Conservation (phyloP, 2,797 vertebrate genomes). For the Betta splendens region DNA sequence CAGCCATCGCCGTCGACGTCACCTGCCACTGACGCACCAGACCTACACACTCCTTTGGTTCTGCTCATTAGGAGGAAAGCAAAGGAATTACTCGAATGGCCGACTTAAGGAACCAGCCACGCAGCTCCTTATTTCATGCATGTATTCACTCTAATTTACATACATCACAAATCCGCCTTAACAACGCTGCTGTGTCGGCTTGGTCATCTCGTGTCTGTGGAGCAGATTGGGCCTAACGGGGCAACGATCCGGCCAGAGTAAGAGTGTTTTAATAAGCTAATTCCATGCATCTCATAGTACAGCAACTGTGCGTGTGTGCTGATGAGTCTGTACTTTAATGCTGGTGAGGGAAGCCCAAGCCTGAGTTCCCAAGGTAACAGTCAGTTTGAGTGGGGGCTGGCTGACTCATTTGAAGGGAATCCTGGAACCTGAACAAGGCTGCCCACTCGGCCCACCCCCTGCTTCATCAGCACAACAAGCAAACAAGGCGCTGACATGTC, state of each 20-base stretch:
- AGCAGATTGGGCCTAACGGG: conserved; percentile 71
- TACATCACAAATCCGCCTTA: conserved; percentile 64
- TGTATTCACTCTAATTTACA: conserved; percentile 73
- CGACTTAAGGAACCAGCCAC: conserved; percentile 72
- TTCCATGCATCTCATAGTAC: conserved; percentile 50
- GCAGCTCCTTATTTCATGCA: conserved; percentile 68
- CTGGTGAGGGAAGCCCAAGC: conserved; percentile 82
- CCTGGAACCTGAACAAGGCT: conserved; percentile 84
- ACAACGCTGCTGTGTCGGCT: conserved; percentile 52
- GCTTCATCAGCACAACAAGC: conserved; percentile 82
- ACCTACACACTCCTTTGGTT: conserved; percentile 52
- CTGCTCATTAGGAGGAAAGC: conserved; percentile 65
- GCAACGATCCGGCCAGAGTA: conserved; percentile 41
- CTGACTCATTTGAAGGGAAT: conserved; percentile 89
- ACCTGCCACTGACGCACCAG: conserved; percentile 55
- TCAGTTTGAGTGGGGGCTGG: conserved; percentile 80
- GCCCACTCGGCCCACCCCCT: conserved; percentile 85
- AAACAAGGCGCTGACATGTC: conserved; percentile 82
- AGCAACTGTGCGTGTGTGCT: conserved; percentile 50
- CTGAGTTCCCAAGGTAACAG: conserved; percentile 88
- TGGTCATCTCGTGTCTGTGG: conserved; percentile 49
- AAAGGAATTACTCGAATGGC: conserved; percentile 75
- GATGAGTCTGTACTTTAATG: conserved; percentile 72
- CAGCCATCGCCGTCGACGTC: conserved; percentile 60
- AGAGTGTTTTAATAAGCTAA: conserved; percentile 53